A percentile compares a stretch with the other conserved stretches of the same genome.
These are phyloP conservation scores for Meriones unguiculatus DNA, from an alignment of 2,113 vertebrate species.

Conservation along the genomic window DNA sequence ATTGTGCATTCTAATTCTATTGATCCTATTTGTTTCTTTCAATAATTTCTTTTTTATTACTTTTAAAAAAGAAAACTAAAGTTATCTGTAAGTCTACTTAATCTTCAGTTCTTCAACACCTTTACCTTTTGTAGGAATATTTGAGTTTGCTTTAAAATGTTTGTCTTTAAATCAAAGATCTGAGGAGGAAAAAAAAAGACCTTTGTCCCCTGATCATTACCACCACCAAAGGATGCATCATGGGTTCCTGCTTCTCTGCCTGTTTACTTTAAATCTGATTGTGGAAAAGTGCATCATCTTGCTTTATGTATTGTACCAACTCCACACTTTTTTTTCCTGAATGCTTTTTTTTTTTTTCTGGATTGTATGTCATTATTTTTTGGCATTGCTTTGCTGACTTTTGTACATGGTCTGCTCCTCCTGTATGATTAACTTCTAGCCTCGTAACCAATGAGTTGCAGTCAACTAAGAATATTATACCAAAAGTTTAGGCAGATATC, in stretches of 20 bases:
- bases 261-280: background rate
- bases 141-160: background rate
- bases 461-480: background rate
- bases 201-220: background rate
- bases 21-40: conserved; percentile 1
- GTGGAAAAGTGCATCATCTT: conserved; percentile 20
- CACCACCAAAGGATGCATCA: background rate
- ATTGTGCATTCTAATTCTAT: conserved; percentile 7
- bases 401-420: background rate
- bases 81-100: background rate
- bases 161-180: background rate
- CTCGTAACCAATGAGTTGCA: background rate
- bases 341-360: background rate
- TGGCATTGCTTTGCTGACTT: background rate
- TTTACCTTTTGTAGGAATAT: background rate
- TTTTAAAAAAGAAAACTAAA: background rate
- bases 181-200: background rate
- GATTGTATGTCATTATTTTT: conserved; percentile 1
- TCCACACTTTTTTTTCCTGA: background rate
- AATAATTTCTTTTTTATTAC: background rate
- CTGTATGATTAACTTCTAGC: background rate
- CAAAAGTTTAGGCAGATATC: background rate
- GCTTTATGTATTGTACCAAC: background rate
- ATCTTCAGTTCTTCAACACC: background rate
- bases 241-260: background rate